phyloP scores from a whole-genome alignment of 2,797 vertebrate genomes.

The Onychomys arenicola region DNA sequence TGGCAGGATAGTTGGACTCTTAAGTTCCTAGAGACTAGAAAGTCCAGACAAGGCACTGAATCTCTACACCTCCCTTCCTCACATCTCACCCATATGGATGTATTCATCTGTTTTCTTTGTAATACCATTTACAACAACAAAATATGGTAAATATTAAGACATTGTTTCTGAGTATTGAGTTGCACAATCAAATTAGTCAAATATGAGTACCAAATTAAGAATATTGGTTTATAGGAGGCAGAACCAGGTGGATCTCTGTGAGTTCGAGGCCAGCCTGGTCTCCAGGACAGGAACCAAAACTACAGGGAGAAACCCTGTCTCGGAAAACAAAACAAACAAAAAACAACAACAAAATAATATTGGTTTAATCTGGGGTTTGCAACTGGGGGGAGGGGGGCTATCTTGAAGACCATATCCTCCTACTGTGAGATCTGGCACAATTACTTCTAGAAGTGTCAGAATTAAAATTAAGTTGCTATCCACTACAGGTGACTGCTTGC shows the following conservation, averaged over 20 bases:
- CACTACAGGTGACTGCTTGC: background rate
- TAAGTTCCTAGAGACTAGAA: background rate
- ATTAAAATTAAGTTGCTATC: background rate
- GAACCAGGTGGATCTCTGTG: too few species aligned
- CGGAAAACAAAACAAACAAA: too few species aligned
- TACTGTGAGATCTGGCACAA: background rate
- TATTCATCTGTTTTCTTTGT: background rate
- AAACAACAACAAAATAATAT: background rate
- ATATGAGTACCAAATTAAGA: background rate
- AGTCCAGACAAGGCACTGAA: background rate
- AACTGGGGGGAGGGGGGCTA: background rate
- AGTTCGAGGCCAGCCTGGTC: too few species aligned
- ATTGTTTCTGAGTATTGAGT: background rate
- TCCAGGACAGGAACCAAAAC: too few species aligned
- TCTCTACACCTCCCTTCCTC: background rate
- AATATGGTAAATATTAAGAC: background rate
- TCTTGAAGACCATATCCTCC: background rate
- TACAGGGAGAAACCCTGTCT: too few species aligned
- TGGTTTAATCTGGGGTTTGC: background rate
- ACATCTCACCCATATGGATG: background rate
- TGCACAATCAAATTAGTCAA: background rate
- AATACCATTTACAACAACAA: background rate
- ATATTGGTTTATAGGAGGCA: background rate
- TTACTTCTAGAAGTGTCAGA: background rate
- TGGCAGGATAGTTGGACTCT: background rate